A percentile compares a stretch with the other conserved stretches of the same genome.
phyloP scores from a whole-genome alignment of 2,113 vertebrate species.

The Theristicus caerulescens region DNA sequence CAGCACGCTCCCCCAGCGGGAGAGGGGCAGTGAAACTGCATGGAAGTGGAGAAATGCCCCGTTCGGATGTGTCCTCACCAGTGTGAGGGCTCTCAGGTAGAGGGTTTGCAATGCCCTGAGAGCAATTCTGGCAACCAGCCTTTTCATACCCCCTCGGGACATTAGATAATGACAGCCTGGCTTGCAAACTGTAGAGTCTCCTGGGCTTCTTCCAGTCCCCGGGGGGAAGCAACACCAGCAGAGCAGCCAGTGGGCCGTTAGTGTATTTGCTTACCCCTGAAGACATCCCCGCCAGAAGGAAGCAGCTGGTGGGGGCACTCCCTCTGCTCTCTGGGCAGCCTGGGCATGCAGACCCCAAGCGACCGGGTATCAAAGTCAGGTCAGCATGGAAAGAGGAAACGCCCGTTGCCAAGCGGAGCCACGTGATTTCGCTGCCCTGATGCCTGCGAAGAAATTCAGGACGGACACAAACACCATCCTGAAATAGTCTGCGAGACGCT shows the following conservation, averaged over 20 bases:
- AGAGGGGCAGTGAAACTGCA: background rate
- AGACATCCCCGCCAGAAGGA: background rate
- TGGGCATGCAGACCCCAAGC: background rate
- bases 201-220: background rate
- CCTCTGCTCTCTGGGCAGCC: background rate
- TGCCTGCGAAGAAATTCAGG: background rate
- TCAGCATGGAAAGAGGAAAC: background rate
- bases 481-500: background rate
- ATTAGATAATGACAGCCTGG: background rate
- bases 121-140: background rate
- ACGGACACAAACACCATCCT: background rate
- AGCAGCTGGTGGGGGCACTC: background rate
- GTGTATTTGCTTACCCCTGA: background rate
- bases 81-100: background rate
- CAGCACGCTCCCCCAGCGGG: accelerated
- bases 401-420: background rate
- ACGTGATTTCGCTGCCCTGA: background rate
- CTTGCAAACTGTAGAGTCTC: background rate
- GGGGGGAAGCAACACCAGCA: background rate
- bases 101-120: background rate
- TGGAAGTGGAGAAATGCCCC: background rate
- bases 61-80: accelerated
- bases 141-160: background rate
- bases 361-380: background rate
- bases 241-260: background rate